These are phyloP conservation scores for Drosophila leontia DNA, from an alignment of 1,140 invertebrate genomes.

Conservation along the genomic window DNA sequence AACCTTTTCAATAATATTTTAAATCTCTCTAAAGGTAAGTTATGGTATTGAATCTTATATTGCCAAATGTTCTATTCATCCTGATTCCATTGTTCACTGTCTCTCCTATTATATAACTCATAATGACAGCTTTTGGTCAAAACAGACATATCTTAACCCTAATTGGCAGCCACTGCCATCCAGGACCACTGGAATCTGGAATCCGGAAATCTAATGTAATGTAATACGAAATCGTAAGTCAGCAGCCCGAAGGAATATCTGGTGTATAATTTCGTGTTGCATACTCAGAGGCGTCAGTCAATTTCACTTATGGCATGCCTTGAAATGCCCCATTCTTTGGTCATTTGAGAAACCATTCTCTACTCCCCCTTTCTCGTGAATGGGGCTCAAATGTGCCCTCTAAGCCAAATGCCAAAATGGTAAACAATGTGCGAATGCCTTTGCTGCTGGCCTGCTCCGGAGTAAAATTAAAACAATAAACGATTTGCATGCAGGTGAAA, in stretches of 20 bases:
- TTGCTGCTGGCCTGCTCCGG: slow-evolving; percentile 35
- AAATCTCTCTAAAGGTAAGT: neutral
- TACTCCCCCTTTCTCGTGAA: neutral
- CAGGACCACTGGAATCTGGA: neutral
- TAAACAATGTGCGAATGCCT: slow-evolving; percentile 76
- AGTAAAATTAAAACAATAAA: slow-evolving; percentile 81
- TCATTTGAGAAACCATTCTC: neutral
- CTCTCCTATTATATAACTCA: neutral
- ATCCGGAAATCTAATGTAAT: neutral
- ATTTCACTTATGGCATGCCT: slow-evolving; percentile 41
- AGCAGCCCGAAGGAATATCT: neutral
- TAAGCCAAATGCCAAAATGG: slow-evolving; percentile 78
- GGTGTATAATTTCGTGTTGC: slow-evolving; percentile 29
- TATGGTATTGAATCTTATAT: too few relatives aligned
- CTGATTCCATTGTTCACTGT: neutral
- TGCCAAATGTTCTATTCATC: neutral
- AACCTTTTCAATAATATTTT: neutral
- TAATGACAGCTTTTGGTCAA: neutral
- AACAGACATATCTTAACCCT: neutral
- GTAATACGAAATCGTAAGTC: neutral
- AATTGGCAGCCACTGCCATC: neutral
- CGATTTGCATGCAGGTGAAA: slow-evolving; percentile 39
- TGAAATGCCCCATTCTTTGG: neutral
- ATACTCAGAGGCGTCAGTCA: slow-evolving; percentile 42
- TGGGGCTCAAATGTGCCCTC: slow-evolving; percentile 39